phyloP scores from a whole-genome alignment of 1,140 invertebrate genomes.

The Meteorus sp. region DNA sequence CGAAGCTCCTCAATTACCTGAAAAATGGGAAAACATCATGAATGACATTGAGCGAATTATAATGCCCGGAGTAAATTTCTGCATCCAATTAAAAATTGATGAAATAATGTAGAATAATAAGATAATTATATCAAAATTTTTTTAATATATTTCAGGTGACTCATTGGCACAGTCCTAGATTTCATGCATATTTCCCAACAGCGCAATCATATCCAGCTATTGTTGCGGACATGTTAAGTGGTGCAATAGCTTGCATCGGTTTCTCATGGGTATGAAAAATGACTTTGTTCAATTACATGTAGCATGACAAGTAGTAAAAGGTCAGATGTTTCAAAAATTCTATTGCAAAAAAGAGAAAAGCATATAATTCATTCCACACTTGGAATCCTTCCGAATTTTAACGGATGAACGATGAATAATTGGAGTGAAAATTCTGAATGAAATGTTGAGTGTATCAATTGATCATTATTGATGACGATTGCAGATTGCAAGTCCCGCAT shows the following conservation, averaged over 20 bases:
- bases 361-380: no score
- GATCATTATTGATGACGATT: conserved; percentile 31
- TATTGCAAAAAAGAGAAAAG: no score
- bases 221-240: conserved; percentile 95
- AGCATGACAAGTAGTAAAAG: no score
- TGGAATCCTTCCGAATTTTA: no score
- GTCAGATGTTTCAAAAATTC: no score
- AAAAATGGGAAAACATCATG: conserved; percentile 90
- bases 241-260: conserved; percentile 88
- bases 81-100: background rate
- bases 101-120: background rate
- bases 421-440: no score
- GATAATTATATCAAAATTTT: background rate
- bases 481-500: conserved; percentile 92
- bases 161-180: conserved; percentile 97
- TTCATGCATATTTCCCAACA: conserved; percentile 98
- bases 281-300: no score
- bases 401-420: no score
- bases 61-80: conserved; percentile 88
- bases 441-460: no score
- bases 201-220: conserved; percentile 92
- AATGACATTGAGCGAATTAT: conserved; percentile 89
- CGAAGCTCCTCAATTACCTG: conserved; percentile 77
- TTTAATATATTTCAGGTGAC: conserved; percentile 68
- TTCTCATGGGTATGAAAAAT: conserved; percentile 82